Percentiles rank a stretch among this genome's conserved stretches.
These are phyloP conservation scores for Orthochromis malagaraziensis DNA, from an alignment of 2,113 vertebrate genomes.

Conservation along the genomic window DNA sequence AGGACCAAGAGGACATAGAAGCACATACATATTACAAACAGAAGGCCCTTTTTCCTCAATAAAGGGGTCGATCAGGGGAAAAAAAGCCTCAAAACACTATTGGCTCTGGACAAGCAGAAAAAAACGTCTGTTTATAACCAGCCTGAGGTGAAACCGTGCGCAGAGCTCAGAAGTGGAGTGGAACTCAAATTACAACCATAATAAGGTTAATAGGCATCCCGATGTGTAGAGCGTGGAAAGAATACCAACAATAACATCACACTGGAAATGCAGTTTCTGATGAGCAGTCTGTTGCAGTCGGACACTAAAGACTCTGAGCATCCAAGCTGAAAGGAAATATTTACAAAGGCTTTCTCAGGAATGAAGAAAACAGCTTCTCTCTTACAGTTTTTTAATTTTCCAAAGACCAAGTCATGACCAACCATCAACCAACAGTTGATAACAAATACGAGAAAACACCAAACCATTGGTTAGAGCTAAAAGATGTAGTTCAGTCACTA, in stretches of 20 bases:
- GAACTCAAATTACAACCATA: conserved; percentile 1
- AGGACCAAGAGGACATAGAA: neutral
- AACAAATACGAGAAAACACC: neutral
- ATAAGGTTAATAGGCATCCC: neutral
- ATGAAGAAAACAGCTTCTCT: neutral
- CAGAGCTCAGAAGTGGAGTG: neutral
- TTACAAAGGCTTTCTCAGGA: accelerated
- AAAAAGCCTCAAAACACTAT: neutral
- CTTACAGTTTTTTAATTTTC: neutral
- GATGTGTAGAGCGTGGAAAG: neutral
- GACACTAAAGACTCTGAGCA: neutral
- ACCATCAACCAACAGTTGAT: neutral
- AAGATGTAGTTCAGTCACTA: neutral
- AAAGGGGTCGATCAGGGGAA: neutral
- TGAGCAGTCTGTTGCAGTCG: neutral
- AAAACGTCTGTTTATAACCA: neutral
- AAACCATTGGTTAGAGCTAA: accelerated
- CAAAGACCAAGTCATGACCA: neutral
- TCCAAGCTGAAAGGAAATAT: neutral
- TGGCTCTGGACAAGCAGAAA: neutral
- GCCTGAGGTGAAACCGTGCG: neutral
- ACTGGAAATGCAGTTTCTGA: neutral
- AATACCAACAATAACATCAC: neutral
- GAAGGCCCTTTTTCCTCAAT: neutral
- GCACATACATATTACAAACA: neutral